phyloP scores from a whole-genome alignment of 2,888 invertebrate species.

The Halictus quadricinctus region DNA sequence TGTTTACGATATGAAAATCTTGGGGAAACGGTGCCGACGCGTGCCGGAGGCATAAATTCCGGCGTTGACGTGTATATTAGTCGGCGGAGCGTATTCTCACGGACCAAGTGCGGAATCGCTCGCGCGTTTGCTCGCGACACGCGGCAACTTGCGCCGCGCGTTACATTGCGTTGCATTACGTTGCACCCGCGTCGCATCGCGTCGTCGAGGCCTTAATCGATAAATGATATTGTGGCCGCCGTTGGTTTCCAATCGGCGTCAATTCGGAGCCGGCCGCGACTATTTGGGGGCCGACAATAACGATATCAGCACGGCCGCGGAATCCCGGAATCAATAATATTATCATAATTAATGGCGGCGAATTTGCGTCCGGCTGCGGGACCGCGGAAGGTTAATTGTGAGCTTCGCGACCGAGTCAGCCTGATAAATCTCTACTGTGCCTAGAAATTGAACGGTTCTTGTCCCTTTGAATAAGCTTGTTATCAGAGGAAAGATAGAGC shows the following conservation, averaged over 20 bases:
- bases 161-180: not conserved
- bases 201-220: conserved; percentile 22
- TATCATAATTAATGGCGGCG: conserved; percentile 52
- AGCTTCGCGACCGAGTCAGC: not conserved
- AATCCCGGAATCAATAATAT: conserved; percentile 50
- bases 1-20: conserved; percentile 28
- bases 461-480: not conserved
- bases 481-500: not conserved
- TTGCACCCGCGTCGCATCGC: not conserved
- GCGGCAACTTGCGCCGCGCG: not conserved
- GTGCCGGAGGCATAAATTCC: conserved; percentile 28
- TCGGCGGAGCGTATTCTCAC: not conserved
- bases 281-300: conserved; percentile 22
- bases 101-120: not conserved
- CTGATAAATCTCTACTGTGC: conserved; percentile 11
- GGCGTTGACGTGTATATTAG: conserved; percentile 19
- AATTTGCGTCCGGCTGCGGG: conserved; percentile 26
- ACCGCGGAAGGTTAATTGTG: conserved; percentile 31
- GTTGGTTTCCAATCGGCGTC: conserved; percentile 33
- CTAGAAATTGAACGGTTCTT: not conserved
- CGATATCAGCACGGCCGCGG: conserved; percentile 45
- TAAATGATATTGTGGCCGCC: conserved; percentile 37
- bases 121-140: not conserved
- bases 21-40: not conserved
- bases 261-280: conserved; percentile 19